phyloP scores from a whole-genome alignment of 2,113 vertebrate genomes.

The Pseudois nayaur region DNA sequence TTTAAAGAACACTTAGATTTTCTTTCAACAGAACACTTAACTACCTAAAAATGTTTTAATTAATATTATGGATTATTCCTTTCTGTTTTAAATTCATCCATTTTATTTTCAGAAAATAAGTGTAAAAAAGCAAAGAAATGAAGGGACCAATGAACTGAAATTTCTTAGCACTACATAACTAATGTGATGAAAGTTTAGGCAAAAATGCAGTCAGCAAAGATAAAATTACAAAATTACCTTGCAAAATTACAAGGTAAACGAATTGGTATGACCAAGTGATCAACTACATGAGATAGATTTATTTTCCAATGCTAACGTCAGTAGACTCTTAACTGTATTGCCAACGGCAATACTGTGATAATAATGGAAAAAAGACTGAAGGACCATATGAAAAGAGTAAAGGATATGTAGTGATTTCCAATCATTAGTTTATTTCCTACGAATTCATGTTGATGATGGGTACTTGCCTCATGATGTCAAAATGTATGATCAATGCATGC shows the following conservation, averaged over 20 bases:
- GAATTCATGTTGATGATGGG: neutral
- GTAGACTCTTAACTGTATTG: neutral
- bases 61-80: constrained; percentile 18
- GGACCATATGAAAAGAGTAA: neutral
- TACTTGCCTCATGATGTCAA: constrained; percentile 33
- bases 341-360: constrained; percentile 28
- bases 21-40: neutral
- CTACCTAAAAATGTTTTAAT: neutral
- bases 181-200: constrained; percentile 34
- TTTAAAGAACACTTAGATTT: neutral
- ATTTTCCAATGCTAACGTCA: constrained; percentile 44
- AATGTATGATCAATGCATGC: neutral
- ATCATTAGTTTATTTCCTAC: constrained; percentile 25
- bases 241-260: constrained; percentile 45
- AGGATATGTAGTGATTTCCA: constrained; percentile 50
- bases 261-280: constrained; percentile 40
- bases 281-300: neutral
- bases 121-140: neutral
- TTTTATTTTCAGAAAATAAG: constrained; percentile 37
- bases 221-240: neutral
- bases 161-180: constrained; percentile 34
- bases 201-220: constrained; percentile 28
- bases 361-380: neutral
- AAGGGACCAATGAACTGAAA: constrained; percentile 34
- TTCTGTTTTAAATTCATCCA: constrained; percentile 40